Conservation (phyloP, 2,888 invertebrate genomes). For the Formica aserva region DNA sequence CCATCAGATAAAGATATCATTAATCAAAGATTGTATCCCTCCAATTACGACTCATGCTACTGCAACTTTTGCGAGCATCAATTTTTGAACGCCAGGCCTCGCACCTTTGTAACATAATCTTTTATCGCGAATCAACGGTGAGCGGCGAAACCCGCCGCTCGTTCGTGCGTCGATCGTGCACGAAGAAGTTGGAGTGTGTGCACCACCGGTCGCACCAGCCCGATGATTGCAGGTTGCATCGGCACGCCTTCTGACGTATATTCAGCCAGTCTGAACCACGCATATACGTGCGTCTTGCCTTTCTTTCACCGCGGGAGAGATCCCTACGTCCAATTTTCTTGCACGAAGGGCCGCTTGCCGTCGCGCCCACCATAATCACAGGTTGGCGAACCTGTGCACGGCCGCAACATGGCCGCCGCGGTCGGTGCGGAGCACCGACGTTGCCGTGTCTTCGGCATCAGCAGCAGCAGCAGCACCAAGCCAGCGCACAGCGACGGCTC, state of each 20-base stretch:
- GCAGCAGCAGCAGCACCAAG: neutral
- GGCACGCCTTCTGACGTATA: conserved; percentile 80
- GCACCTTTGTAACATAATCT: conserved; percentile 34
- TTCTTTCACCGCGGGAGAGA: conserved; percentile 71
- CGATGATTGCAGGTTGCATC: conserved; percentile 85
- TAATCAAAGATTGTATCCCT: conserved; percentile 50
- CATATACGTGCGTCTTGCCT: conserved; percentile 56
- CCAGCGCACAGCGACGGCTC: conserved; percentile 44
- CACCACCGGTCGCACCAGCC: conserved; percentile 82
- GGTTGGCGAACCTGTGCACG: conserved; percentile 76
- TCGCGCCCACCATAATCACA: conserved; percentile 84
- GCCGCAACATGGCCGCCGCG: conserved; percentile 82
- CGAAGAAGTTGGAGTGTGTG: conserved; percentile 71
- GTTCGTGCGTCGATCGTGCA: conserved; percentile 56
- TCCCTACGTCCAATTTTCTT: conserved; percentile 82
- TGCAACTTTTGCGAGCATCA: conserved; percentile 32
- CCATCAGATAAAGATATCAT: conserved; percentile 36
- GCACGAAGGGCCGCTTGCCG: conserved; percentile 74
- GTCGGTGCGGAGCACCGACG: conserved; percentile 59
- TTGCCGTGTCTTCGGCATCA: conserved; percentile 54
- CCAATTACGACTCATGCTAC: conserved; percentile 44
- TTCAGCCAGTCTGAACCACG: conserved; percentile 62
- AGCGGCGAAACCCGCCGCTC: conserved; percentile 34
- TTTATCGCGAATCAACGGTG: conserved; percentile 43
- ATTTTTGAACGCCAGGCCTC: conserved; percentile 27